A percentile compares a stretch with the other conserved stretches of the same genome.
Evolutionary conservation across 2,113 vertebrate genomes (phyloP).

Genomic region (Vimba vimba): DNA sequence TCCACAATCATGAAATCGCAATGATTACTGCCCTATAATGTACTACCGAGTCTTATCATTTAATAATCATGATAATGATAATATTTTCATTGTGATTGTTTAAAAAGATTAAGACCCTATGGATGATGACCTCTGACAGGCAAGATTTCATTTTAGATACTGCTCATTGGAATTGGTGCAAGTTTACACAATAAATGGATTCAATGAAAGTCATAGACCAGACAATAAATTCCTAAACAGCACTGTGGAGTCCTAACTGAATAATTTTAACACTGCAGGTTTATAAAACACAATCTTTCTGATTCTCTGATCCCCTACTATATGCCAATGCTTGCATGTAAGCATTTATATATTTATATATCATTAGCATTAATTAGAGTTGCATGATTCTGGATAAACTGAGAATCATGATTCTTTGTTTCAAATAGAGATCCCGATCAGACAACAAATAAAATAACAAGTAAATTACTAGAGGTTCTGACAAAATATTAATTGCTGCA

Average conservation of each 20-base stretch:
- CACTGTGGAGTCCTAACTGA: not conserved
- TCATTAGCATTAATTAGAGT: too few species aligned
- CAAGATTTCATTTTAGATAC: constrained; percentile 36
- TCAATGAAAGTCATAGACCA: not conserved
- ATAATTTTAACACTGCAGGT: not conserved
- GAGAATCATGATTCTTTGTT: too few species aligned
- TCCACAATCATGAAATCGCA: not conserved
- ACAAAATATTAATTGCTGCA: too few species aligned
- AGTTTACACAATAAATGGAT: not conserved
- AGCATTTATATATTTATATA: too few species aligned
- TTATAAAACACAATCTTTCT: not conserved
- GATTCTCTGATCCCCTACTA: not conserved
- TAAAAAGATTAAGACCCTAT: not conserved
- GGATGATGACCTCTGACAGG: constrained; percentile 57
- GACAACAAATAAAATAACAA: too few species aligned
- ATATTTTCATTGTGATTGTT: constrained; percentile 19
- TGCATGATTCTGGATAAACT: too few species aligned
- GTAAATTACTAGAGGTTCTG: too few species aligned
- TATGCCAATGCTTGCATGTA: not conserved
- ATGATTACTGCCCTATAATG: not conserved
- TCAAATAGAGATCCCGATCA: too few species aligned
- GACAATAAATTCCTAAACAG: constrained; percentile 25
- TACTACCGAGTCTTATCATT: not conserved
- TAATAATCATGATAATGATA: constrained; percentile 3
- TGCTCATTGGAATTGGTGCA: constrained; percentile 54